Evolutionary conservation across 2,797 vertebrate genomes (phyloP), one percentile per base, ranked within the genome.

Genomic region (Zenarchopterus dispar): DNA sequence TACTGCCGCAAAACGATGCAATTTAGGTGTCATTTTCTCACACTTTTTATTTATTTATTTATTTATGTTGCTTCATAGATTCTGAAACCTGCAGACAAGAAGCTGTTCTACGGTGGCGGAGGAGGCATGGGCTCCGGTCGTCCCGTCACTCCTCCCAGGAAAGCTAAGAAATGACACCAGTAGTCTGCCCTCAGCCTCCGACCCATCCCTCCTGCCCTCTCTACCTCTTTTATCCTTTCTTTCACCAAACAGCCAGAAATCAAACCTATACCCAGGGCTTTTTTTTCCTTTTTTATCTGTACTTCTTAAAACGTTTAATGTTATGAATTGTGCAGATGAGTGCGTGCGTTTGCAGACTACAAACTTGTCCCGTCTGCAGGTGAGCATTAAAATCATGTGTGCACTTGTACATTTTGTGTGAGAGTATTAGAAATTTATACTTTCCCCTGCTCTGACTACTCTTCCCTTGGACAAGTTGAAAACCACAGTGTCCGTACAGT

Each of bases 51-150:
- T 41, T 16, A 41, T 42, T 54, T 2, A 18, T 21, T 23, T 7
- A 1, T 21, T 5, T 22, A 46, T 47, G 7, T 21, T 62, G 6
- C 9, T 1, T 22, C 21, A 17, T 77, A 95, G 94, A 95, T 95
- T 70, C 89, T 95, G 57, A 95, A 95, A 78, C 94, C 94, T 6
- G 94, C 94, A 21, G 94, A 95, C 67, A 95, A 94, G 88, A 95
- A 95, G 89, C 71, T 93, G 72, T 90, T 92, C 59, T 95, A 95
- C 5, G 80, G 90, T 0, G 75, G 89, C 0, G 88, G 91, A 1
- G 90, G 89, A 0, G 89, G 90, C n/a, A 82, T 93, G 82, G 91
- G 93, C 51, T 88, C 92, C 0, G 89, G 90, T 0, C 91, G 94
- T 61, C 94, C 94, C 0, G 90, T 94, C 59, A 95, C 94, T 15